Base-by-base conservation (phyloP, 2,113 vertebrate genomes). In the Ancistrus triradiatus region DNA sequence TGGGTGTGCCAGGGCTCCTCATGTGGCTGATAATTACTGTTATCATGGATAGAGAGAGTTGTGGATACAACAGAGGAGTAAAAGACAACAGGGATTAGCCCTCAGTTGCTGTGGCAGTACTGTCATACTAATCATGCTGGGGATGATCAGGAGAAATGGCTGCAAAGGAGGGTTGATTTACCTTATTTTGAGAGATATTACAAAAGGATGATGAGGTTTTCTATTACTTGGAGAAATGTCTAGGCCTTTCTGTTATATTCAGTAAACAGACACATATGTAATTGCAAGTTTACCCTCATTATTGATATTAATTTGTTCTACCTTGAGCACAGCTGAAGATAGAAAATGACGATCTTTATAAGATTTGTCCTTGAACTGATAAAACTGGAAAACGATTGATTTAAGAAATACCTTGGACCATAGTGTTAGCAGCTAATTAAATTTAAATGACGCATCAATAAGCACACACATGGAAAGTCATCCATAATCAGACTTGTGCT, bases 11-110 rank as follows among this genome's bases (percentile, higher is more conserved):
- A 66, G 56, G 40, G 31, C 57, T 62, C 66, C 57, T 53, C 33
- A 11, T 17, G 37, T 35, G 21, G 46, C 57, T 27, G 72, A 64
- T 74, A 77, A 74, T 77, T 53, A 74, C 72, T 67, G 59, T 66
- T 59, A 59, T 69, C 25, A 68, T 59, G 35, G 33, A 50, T 27
- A 44, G 40, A 67, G 47, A 63, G 44, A 24, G 31, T 21, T 15
- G 48, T 24, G 40, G 28, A 38, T 38, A 38, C 44, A 17, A 28
- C 53, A 59, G 43, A 59, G 37, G 38, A 42, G 64, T 59, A 10
- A 21, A 14, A 24, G 28, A 40, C 15, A 42, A 52, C 5, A 33
- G 48, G 43, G 38, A 67, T 24, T 9, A 49, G 24, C 33, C 50
- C 11, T 8, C 6, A 13, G 27, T 53, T 19, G 31, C 50, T 49